These are phyloP conservation scores for Montipora capricornis DNA, from an alignment of 64 coral and sea anemone genomes.

Conservation along the genomic window DNA sequence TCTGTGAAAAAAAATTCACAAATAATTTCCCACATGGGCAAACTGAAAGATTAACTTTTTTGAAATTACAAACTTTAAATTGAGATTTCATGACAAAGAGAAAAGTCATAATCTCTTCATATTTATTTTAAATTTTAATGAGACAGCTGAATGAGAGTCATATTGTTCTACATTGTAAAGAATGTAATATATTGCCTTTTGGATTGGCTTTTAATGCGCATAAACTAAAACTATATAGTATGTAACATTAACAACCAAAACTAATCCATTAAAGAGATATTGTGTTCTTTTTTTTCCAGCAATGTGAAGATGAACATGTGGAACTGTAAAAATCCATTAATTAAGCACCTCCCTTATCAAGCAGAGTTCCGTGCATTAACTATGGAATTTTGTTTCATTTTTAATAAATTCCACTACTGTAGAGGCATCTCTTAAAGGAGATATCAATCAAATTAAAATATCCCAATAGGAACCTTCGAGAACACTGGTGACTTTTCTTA, in stretches of 20 bases:
- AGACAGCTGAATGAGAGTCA: constrained; percentile 23
- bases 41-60: not conserved
- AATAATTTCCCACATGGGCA: no score
- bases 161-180: not conserved
- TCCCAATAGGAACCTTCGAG: not conserved
- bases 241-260: not conserved
- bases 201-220: not conserved
- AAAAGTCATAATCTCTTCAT: not conserved
- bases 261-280: not conserved
- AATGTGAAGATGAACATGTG: not conserved
- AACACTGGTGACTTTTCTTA: not conserved
- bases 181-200: not conserved
- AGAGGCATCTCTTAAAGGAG: no score
- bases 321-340: not conserved
- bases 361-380: not conserved
- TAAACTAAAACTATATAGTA: not conserved
- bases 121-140: constrained; percentile 9
- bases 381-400: not conserved
- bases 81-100: not conserved
- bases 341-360: not conserved
- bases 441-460: no score
- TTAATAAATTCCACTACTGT: no score
- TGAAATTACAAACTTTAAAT: not conserved
- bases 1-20: no score
- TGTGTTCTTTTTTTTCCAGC: not conserved